Evolutionary conservation across 2,888 invertebrate species (phyloP).

Genomic region (Lithosia quadra): DNA sequence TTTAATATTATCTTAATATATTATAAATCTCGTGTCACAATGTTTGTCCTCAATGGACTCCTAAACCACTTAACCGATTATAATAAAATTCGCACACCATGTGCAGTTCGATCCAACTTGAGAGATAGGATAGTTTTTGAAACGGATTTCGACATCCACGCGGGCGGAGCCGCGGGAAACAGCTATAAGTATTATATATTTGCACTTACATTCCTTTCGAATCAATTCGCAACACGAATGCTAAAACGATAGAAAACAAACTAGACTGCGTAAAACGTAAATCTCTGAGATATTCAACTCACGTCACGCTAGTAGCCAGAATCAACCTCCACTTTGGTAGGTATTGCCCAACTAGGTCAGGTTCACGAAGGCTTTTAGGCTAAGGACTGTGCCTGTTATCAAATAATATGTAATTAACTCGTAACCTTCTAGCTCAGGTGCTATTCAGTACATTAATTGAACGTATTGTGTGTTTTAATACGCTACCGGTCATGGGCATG

Average conservation of each 20-base stretch:
- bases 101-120: too few species aligned
- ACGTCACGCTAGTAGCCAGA: constrained; percentile 18
- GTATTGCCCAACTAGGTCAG: constrained; percentile 51
- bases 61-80: too few species aligned
- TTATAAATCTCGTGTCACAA: too few species aligned
- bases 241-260: not conserved
- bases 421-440: constrained; percentile 28
- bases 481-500: not conserved
- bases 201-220: too few species aligned
- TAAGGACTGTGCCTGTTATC: constrained; percentile 41
- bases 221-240: not conserved
- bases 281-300: constrained; percentile 27
- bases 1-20: too few species aligned
- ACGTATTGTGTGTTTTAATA: constrained; percentile 6
- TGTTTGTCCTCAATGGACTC: too few species aligned
- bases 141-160: too few species aligned
- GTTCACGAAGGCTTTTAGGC: constrained; percentile 45
- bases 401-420: constrained; percentile 36
- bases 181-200: too few species aligned
- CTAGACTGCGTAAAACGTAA: not conserved
- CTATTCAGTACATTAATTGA: constrained; percentile 6
- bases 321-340: constrained; percentile 27
- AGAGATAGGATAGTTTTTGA: too few species aligned
- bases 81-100: too few species aligned
- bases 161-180: too few species aligned